A percentile compares a stretch with the other conserved stretches of the same genome.
These are phyloP conservation scores for Pelosia muscerda DNA, from an alignment of 2,888 invertebrate genomes.

Conservation along the genomic window DNA sequence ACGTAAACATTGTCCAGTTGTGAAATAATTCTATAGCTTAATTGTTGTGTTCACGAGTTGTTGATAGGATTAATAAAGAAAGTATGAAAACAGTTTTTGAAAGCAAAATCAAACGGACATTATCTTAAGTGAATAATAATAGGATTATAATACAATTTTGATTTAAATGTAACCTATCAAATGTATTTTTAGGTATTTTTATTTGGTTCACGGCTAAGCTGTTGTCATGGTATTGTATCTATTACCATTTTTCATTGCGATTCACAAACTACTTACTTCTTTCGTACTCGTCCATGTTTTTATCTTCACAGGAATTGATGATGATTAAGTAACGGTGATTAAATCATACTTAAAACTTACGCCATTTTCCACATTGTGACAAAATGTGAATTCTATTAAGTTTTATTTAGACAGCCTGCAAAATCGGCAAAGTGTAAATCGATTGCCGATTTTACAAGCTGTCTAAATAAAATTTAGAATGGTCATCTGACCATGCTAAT, in stretches of 20 bases:
- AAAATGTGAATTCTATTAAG: constrained; percentile 73
- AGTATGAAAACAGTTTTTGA: neutral
- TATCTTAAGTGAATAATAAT: neutral
- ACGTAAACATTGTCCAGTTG: neutral
- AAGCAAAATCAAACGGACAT: neutral
- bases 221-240: constrained; percentile 5
- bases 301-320: constrained; percentile 85
- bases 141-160: neutral
- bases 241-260: too few species aligned
- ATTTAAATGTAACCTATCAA: neutral
- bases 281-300: constrained; percentile 78
- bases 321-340: constrained; percentile 70
- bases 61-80: neutral
- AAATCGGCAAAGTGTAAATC: constrained; percentile 28
- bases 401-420: constrained; percentile 25
- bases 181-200: neutral
- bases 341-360: constrained; percentile 67
- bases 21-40: neutral
- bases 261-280: constrained; percentile 24
- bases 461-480: constrained; percentile 37
- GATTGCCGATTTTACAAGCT: constrained; percentile 21
- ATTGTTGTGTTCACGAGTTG: neutral
- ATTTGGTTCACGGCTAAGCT: neutral
- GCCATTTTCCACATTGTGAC: constrained; percentile 82
- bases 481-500: constrained; percentile 47